Conservation (phyloP, 2,797 vertebrate species). For the Spizella passerina region DNA sequence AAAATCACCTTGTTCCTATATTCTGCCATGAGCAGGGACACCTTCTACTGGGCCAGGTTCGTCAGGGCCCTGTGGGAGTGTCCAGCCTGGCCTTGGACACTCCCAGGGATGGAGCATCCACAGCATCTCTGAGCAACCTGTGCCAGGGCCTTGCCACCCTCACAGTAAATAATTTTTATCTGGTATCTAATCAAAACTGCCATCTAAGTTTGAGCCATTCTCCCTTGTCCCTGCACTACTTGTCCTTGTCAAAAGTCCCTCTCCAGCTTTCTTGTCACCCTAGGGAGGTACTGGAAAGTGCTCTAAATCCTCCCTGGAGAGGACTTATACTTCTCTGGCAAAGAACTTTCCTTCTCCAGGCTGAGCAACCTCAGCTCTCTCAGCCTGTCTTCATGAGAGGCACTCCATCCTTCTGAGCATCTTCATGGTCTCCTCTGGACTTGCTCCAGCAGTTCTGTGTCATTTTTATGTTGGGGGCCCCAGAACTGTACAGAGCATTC, state of each 20-base stretch:
- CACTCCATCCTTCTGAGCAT: neutral
- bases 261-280: neutral
- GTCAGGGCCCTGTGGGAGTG: too few relatives aligned
- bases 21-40: neutral
- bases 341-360: neutral
- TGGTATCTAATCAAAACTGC: neutral
- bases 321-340: too few relatives aligned
- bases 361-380: neutral
- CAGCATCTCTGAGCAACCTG: neutral
- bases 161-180: neutral
- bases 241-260: neutral
- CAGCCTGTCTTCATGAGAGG: neutral
- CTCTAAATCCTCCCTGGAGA: neutral
- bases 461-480: neutral
- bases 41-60: neutral
- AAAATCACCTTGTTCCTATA: fast-evolving
- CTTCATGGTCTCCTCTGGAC: neutral
- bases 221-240: neutral
- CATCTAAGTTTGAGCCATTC: too few relatives aligned
- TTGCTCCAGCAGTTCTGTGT: neutral
- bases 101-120: neutral
- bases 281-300: neutral
- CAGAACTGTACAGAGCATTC: neutral
- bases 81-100: fast-evolving
- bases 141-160: neutral